Evolutionary conservation across 2,797 vertebrate species (phyloP), one percentile per base, ranked within the genome.

Genomic region (Loriculus beryllinus): DNA sequence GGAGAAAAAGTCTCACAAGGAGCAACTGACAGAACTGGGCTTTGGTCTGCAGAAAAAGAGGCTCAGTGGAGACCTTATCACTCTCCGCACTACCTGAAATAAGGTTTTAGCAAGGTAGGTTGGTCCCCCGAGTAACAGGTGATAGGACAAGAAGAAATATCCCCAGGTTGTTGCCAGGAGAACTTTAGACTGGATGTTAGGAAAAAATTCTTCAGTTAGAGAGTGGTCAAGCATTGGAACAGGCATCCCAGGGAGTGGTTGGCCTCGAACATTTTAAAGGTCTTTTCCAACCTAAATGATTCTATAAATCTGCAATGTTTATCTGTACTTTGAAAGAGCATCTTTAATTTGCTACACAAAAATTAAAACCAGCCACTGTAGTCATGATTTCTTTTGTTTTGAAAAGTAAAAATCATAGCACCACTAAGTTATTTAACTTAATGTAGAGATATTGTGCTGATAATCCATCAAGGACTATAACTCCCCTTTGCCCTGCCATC

Each of bases 101-200:
- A 14, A 62, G 26, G 5, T 0, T 54, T 22, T 7, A 37, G 31
- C 19, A 79, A 62, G 19, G 9, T 21, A 31, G 3, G 14, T 9
- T 0, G 0, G 26, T 60, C 35, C 48, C 28, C 10, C 6, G 5
- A 33, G 35, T 29, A 1, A 2, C 10, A 42, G 54, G 40, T 0
- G 0, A n/a, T 13, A 54, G 40, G 31, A n/a, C 13, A 72, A 43
- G 47, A 80, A 42, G 42, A 42, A 42, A 56, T 2, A 7, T 42
- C 35, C 29, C 37, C 25, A 49, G 12, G n/a, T 16, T 68, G 16
- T 6, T 49, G 14, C 23, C 48, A 68, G 11, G 16, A 8, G n/a
- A 62, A 47, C 13, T 15, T 54, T 33, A 74, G 8, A 85, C 6
- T 37, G 48, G 47, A 11, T 33, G 37, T 22, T 18, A 48, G 31